phyloP scores from a whole-genome alignment of 2,888 invertebrate species.

The Drosophila atripex region DNA sequence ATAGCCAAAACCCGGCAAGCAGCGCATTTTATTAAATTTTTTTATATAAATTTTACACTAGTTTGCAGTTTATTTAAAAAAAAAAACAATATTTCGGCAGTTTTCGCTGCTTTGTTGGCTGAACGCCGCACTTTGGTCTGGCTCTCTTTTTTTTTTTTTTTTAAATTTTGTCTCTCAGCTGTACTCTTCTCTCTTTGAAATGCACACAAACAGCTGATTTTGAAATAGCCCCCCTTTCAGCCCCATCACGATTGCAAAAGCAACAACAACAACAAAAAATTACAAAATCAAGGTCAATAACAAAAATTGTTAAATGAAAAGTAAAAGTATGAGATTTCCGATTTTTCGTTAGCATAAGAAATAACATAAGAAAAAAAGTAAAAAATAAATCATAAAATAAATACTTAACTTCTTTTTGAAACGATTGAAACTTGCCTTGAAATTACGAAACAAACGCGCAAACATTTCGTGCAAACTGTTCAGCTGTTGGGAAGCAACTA shows the following conservation, averaged over 20 bases:
- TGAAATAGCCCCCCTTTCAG: background rate
- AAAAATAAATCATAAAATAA: background rate
- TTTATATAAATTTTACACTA: constrained; percentile 4
- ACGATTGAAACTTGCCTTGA: constrained; percentile 71
- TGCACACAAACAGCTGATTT: constrained; percentile 35
- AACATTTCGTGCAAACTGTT: constrained; percentile 66
- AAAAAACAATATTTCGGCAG: background rate
- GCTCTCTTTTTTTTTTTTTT: background rate
- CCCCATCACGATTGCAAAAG: constrained; percentile 18
- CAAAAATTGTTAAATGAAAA: constrained; percentile 22
- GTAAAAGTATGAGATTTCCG: constrained; percentile 4
- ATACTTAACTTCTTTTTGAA: constrained; percentile 19
- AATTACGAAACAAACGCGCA: constrained; percentile 74
- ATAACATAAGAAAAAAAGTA: background rate
- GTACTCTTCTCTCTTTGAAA: constrained; percentile 4
- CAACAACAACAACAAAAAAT: constrained; percentile 3
- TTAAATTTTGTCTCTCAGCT: background rate
- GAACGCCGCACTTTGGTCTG: background rate
- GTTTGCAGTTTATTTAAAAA: background rate
- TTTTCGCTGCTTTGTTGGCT: constrained; percentile 23
- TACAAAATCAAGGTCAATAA: constrained; percentile 42
- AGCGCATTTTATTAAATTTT: constrained; percentile 52
- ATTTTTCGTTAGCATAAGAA: background rate
- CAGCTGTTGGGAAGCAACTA: constrained; percentile 59
- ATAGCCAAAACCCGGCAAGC: constrained; percentile 66